Evolutionary conservation across 2,888 invertebrate genomes (phyloP), one percentile per base, ranked within the genome.

Genomic region (Pterostichus niger): DNA sequence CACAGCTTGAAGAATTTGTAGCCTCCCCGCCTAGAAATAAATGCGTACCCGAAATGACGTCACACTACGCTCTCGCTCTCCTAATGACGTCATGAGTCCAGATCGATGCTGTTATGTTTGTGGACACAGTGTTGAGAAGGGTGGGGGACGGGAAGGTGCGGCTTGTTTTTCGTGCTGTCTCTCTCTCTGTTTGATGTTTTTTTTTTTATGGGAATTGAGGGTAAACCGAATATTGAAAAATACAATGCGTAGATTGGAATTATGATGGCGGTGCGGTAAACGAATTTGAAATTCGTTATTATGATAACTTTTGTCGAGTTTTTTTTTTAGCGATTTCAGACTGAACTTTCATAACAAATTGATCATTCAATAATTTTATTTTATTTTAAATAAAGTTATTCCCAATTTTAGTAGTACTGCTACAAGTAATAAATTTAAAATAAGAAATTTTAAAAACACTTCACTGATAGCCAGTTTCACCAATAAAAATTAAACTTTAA

Each of bases 81-180:
- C 15, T 49, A 68, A 80, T 80, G 80, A 80, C 80, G 80, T 80
- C 80, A 80, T 80, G 68, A 71, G 61, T 52, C 13, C 33, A 52
- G 80, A 80, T 80, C 80, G 80, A 80, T 80, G 64, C 52, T 35
- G 68, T 52, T 80, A 40, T 56, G 76, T 77, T 52, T 77, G 76
- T 13, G 35, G 64, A 10, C n/a, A 35, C 6, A 2, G 49, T 1
- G 10, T 6, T 6, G 31, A 24, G 24, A 24, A 24, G 24, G 31
- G 59, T 40, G 13, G 49, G 49, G 13, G 49, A 4, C 2, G 49
- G 13, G n/a, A 49, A 49, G 49, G 49, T 49, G 49, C 49, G 64
- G 64, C 33, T 64, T 64, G 64, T 64, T 64, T 33, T 35, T 64
- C n/a, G 33, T 33, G 64, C 64, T 35, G n/a, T 64, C 64, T 64